Conservation (phyloP, 2,888 invertebrate genomes). For the Ormyrus nitidulus region DNA sequence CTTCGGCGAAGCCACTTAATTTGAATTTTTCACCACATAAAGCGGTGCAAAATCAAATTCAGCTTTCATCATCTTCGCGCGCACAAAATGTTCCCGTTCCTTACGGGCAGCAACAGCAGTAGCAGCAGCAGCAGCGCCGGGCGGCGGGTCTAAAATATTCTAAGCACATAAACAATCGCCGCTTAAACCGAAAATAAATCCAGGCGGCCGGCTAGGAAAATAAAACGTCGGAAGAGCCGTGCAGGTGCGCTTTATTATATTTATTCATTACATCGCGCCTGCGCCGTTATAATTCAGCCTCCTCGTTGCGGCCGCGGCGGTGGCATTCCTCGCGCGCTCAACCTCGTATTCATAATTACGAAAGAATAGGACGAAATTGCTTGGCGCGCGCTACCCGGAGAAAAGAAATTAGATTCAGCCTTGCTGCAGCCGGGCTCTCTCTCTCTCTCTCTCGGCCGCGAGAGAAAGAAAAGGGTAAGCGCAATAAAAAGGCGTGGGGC, state of each 20-base stretch:
- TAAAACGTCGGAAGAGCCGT: constrained; percentile 33
- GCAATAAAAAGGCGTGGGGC: no score
- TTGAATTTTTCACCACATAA: not conserved
- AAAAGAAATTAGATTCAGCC: constrained; percentile 54
- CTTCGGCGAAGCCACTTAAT: not conserved
- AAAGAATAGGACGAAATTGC: constrained; percentile 56
- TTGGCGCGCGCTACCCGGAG: constrained; percentile 33
- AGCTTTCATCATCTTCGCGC: constrained; percentile 1
- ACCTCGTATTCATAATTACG: constrained; percentile 53
- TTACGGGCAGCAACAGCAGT: not conserved
- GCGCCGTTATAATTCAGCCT: constrained; percentile 44
- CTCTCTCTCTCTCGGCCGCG: not conserved
- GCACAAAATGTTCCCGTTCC: not conserved
- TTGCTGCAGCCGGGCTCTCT: not conserved
- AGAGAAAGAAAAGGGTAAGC: constrained; percentile 43
- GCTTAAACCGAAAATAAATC: constrained; percentile 54
- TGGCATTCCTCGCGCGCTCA: constrained; percentile 2
- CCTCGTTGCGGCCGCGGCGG: not conserved
- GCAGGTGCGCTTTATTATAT: constrained; percentile 59
- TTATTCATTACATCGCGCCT: constrained; percentile 55
- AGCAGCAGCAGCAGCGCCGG: not conserved
- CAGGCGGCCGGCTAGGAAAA: constrained; percentile 17
- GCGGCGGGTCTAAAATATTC: constrained; percentile 30
- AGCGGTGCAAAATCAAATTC: not conserved
- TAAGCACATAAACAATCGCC: constrained; percentile 51